A percentile compares a stretch with the other conserved stretches of the same genome.
Conservation (phyloP, 2,888 invertebrate genomes). For the Acholoe squamosa region DNA sequence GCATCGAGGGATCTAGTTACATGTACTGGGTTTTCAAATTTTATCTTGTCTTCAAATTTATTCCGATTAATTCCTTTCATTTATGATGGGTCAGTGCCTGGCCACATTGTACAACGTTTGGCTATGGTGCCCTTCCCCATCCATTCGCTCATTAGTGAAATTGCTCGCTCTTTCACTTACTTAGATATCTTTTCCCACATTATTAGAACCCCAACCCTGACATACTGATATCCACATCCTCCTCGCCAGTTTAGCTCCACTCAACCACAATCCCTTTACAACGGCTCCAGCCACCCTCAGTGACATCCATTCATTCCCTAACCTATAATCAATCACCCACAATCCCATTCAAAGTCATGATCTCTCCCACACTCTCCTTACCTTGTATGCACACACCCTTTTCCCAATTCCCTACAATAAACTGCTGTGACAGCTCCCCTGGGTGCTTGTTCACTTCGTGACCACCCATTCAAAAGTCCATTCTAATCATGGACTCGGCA, state of each 20-base stretch:
- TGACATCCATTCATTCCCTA: slow-evolving; percentile 4
- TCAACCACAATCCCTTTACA: background rate
- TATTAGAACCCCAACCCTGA: no score
- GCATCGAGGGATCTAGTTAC: no score
- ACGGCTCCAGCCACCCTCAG: background rate
- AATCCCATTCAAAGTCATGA: background rate
- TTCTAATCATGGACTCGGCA: slow-evolving; percentile 11
- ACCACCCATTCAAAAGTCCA: slow-evolving; percentile 21
- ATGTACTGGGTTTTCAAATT: no score
- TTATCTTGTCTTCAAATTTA: no score
- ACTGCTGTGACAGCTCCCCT: background rate
- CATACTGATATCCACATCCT: no score
- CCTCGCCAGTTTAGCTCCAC: background rate
- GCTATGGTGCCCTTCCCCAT: no score
- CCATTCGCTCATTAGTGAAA: no score
- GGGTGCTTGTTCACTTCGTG: background rate
- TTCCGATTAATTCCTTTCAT: no score
- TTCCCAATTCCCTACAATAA: slow-evolving; percentile 28
- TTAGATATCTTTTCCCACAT: no score
- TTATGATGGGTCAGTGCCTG: no score
- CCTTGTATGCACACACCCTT: background rate
- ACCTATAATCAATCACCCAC: background rate
- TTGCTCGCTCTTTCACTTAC: no score
- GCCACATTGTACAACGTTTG: no score
- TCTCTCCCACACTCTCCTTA: slow-evolving; percentile 38